A percentile compares a stretch with the other conserved stretches of the same genome.
Evolutionary conservation across 2,797 vertebrate genomes (phyloP).

Genomic region (Pseudomugil gertrudae): DNA sequence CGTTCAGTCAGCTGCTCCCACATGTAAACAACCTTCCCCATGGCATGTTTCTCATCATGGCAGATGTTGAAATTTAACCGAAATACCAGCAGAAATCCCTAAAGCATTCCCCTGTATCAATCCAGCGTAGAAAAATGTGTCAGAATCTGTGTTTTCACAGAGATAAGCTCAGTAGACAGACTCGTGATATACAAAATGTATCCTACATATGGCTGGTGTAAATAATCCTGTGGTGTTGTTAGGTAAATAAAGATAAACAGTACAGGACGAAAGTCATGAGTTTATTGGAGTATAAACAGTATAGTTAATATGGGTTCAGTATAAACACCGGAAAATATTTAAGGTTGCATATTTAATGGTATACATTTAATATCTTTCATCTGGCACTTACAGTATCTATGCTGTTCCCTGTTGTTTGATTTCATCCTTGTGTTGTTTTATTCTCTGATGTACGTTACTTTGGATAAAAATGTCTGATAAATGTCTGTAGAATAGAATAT

Average conservation of each 20-base stretch:
- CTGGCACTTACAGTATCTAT: too few relatives aligned
- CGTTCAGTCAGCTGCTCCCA: background rate
- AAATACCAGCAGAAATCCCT: background rate
- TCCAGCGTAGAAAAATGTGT: background rate
- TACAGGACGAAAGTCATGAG: constrained; percentile 1
- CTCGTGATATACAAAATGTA: background rate
- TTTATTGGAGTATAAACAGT: background rate
- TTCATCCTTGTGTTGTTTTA: too few relatives aligned
- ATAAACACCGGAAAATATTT: background rate
- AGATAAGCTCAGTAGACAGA: background rate
- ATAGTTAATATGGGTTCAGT: background rate
- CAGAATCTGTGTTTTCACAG: background rate
- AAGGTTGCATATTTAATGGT: too few relatives aligned
- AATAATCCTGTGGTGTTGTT: background rate
- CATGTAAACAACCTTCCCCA: background rate
- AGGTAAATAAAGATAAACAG: constrained; percentile 1
- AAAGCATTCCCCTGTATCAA: background rate
- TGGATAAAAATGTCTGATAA: too few relatives aligned
- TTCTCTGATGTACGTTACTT: too few relatives aligned
- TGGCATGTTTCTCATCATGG: background rate
- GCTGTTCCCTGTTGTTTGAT: too few relatives aligned
- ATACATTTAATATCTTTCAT: too few relatives aligned
- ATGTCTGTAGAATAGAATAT: too few relatives aligned
- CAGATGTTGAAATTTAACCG: background rate
- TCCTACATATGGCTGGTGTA: background rate